Base-by-base conservation (phyloP, 2,888 invertebrate species). In the Dryocosmus kuriphilus region DNA sequence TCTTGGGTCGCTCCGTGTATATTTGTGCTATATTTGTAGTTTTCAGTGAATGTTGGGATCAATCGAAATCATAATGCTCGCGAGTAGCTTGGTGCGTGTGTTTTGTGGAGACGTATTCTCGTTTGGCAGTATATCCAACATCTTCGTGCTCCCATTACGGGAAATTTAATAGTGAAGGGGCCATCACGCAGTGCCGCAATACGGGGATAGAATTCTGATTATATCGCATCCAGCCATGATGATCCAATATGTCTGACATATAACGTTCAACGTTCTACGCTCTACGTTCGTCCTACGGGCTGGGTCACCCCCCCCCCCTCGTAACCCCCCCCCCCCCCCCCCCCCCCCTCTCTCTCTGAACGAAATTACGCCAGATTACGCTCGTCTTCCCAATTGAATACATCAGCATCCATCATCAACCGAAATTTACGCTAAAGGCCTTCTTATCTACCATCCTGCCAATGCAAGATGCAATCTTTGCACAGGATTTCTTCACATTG, bases 101-200 rank as follows among this genome's bases (percentile, higher is more conserved):
- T 27, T 27, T 27, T 24, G 60, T 60, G 27, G 14, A 60, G 60
- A 27, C 16, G 60, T 16, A 60, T 60, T 60, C 60, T 60, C 27
- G 16, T 27, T 27, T 14, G 60, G 14, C 27, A 27, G 27, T 24
- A 60, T 60, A 84, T 77, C 80, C 84, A 82, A 85, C 85, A 83
- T 83, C 85, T 84, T 85, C 84, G 82, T 83, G 82, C 78, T 78
- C 79, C 83, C 85, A 86, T 86, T 86, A 84, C 82, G 85, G 79
- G 84, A 86, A 86, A 88, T 88, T 89, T 88, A 88, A 89, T 88
- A 86, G 86, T 86, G 88, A 87, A 85, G 83, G 81, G 83, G 81
- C 77, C 81, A 83, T 84, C 85, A 86, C 84, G 83, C 76, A 76
- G 30, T 32, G 7, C 30, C 51, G 82, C 74, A 80, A 75, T 75